These are phyloP conservation scores for Lepisosteus oculatus DNA, from an alignment of 2,113 vertebrate genomes.

Conservation along the genomic window DNA sequence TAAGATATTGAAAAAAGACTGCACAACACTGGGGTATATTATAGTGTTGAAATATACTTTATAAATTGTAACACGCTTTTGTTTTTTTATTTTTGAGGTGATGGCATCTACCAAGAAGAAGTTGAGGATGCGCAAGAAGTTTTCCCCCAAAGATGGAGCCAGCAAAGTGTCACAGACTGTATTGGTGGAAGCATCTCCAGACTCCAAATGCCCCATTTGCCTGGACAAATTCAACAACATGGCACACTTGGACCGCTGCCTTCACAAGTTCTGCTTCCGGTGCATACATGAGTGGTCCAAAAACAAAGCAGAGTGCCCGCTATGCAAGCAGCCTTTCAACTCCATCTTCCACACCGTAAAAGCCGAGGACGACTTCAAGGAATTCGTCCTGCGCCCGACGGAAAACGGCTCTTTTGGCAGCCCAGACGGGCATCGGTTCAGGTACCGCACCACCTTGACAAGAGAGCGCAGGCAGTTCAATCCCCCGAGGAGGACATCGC, in stretches of 20 bases:
- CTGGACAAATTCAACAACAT: slow-evolving; percentile 91
- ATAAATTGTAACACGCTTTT: not conserved
- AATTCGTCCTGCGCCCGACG: slow-evolving; percentile 73
- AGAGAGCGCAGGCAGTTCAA: slow-evolving; percentile 53
- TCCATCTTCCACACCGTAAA: slow-evolving; percentile 91
- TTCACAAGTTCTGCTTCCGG: slow-evolving; percentile 92
- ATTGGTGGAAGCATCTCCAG: slow-evolving; percentile 79
- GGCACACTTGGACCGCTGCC: slow-evolving; percentile 82
- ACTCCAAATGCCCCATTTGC: slow-evolving; percentile 96
- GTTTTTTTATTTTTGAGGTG: slow-evolving; percentile 51
- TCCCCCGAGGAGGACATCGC: slow-evolving; percentile 56
- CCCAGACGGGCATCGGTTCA: slow-evolving; percentile 75
- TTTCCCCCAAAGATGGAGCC: slow-evolving; percentile 46
- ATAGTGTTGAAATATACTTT: slow-evolving; percentile 23
- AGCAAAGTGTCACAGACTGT: slow-evolving; percentile 59
- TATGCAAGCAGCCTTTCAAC: slow-evolving; percentile 92
- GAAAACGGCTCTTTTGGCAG: slow-evolving; percentile 71
- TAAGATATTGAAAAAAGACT: too few species aligned
- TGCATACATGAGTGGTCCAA: slow-evolving; percentile 97
- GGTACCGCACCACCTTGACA: slow-evolving; percentile 85
- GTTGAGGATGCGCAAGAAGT: slow-evolving; percentile 61
- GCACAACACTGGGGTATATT: not conserved
- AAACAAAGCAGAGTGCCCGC: slow-evolving; percentile 94
- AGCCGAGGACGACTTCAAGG: slow-evolving; percentile 88
- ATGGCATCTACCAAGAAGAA: slow-evolving; percentile 72